These are phyloP conservation scores for Glareola pratincola DNA, from an alignment of 2,113 vertebrate genomes.

Conservation along the genomic window DNA sequence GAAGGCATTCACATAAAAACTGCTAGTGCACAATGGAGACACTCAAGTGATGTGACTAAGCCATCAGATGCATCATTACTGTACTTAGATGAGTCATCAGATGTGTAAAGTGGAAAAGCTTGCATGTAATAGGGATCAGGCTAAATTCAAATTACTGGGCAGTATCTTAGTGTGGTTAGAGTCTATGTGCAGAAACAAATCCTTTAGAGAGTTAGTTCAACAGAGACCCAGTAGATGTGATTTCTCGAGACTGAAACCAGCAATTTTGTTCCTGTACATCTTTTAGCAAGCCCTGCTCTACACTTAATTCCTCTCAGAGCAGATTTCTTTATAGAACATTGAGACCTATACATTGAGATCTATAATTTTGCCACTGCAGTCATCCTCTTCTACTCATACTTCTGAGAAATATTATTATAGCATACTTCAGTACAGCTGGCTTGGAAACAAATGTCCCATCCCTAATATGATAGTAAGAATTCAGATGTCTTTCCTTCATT, in stretches of 20 bases:
- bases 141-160: not conserved
- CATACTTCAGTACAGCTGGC: not conserved
- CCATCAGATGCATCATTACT: not conserved
- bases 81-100: not conserved
- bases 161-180: not conserved
- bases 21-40: not conserved
- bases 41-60: not conserved
- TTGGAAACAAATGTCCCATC: not conserved
- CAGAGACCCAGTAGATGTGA: not conserved
- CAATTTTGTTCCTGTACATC: not conserved
- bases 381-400: not conserved
- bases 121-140: not conserved
- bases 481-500: not conserved
- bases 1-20: not conserved
- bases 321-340: not conserved
- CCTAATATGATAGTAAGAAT: not conserved
- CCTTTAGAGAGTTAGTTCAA: not conserved
- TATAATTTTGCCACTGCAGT: not conserved
- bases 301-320: not conserved
- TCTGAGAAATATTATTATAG: not conserved
- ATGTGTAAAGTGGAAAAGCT: not conserved
- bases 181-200: not conserved
- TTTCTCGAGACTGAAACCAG: not conserved
- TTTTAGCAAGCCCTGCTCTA: not conserved
- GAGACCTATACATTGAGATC: not conserved